Evolutionary conservation across 2,888 invertebrate species (phyloP).

Genomic region (Thymelicus sylvestris): DNA sequence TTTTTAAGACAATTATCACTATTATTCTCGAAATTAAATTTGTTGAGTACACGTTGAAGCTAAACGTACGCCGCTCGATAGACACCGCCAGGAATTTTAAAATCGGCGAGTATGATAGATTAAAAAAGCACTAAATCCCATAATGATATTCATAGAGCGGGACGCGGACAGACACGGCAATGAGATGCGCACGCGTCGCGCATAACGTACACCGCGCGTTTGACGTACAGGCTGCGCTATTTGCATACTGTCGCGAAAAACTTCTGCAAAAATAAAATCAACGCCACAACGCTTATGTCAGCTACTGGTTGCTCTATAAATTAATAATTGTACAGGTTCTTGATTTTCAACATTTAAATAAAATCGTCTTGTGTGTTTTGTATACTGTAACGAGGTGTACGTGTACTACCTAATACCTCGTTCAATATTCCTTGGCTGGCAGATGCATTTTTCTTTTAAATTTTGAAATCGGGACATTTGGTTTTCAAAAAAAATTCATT

Average conservation of each 20-base stretch:
- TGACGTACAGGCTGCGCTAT: constrained; percentile 44
- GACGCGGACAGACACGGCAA: constrained; percentile 59
- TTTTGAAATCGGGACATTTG: too few species aligned
- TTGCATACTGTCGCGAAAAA: constrained; percentile 15
- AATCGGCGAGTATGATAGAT: constrained; percentile 51
- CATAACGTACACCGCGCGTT: constrained; percentile 58
- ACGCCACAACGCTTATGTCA: background rate
- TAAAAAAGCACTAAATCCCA: constrained; percentile 55
- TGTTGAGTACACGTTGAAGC: too few species aligned
- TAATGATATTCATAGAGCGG: constrained; percentile 69
- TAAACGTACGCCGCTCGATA: background rate
- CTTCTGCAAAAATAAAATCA: background rate
- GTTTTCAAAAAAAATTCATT: too few species aligned
- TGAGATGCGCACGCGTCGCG: constrained; percentile 74
- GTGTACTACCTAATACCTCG: too few species aligned
- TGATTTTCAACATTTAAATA: too few species aligned
- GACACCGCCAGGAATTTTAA: constrained; percentile 34
- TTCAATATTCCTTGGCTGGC: too few species aligned
- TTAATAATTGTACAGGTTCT: too few species aligned
- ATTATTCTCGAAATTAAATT: too few species aligned
- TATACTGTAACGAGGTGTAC: too few species aligned
- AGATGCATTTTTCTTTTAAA: too few species aligned
- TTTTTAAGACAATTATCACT: too few species aligned
- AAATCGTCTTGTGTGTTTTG: too few species aligned
- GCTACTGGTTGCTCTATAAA: background rate